phyloP scores from a whole-genome alignment of 1,140 invertebrate species.

The Cecropterus lyciades region DNA sequence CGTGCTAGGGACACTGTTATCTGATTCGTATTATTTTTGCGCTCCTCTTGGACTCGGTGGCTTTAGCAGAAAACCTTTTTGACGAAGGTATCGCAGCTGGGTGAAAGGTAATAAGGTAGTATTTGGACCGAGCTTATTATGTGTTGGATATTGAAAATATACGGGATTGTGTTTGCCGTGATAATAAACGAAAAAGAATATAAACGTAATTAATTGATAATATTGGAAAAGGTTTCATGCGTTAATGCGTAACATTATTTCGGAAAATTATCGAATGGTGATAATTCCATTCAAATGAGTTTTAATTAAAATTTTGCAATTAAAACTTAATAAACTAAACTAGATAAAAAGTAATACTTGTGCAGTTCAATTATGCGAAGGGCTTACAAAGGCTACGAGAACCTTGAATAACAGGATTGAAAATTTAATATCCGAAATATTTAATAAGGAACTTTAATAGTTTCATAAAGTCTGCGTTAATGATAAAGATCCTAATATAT shows the following conservation, averaged over 20 bases:
- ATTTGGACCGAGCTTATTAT: conserved; percentile 46
- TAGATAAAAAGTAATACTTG: too few species aligned
- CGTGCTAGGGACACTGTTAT: conserved; percentile 65
- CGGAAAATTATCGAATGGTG: neutral
- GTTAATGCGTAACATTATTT: neutral
- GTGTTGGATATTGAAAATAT: conserved; percentile 40
- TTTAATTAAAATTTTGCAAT: too few species aligned
- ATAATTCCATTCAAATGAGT: too few species aligned
- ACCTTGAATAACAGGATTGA: neutral
- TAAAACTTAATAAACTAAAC: too few species aligned
- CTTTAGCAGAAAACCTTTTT: conserved; percentile 68
- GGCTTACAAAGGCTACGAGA: neutral
- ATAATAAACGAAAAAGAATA: neutral
- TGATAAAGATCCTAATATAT: conserved; percentile 9
- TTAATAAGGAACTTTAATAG: neutral
- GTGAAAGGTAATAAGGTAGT: conserved; percentile 46
- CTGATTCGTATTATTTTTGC: conserved; percentile 66
- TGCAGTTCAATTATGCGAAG: too few species aligned
- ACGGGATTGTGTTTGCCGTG: conserved; percentile 15
- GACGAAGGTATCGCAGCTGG: conserved; percentile 58
- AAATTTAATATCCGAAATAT: neutral
- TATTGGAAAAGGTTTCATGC: neutral
- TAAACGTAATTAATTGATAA: neutral
- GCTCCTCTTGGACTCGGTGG: conserved; percentile 63
- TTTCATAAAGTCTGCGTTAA: neutral